phyloP scores from a whole-genome alignment of 1,140 invertebrate species.

The Drosophila pandora region DNA sequence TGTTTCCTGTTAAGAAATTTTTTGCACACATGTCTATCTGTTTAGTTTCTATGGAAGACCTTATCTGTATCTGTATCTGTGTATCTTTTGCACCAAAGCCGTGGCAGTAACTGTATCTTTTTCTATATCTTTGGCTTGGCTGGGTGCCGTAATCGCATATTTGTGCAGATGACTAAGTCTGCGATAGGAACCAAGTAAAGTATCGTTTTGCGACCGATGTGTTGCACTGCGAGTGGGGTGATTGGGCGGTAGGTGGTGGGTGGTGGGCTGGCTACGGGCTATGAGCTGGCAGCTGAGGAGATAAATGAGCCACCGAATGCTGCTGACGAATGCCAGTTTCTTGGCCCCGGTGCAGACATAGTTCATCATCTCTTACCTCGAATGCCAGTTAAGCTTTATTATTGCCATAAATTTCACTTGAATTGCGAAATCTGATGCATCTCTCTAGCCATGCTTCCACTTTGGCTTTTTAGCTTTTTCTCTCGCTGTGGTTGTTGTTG shows the following conservation, averaged over 20 bases:
- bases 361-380: slow-evolving; percentile 68
- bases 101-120: slow-evolving; percentile 6
- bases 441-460: slow-evolving; percentile 51
- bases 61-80: slow-evolving; percentile 23
- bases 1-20: too few relatives aligned
- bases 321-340: slow-evolving; percentile 40
- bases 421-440: slow-evolving; percentile 81
- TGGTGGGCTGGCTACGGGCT: neutral
- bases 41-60: too few relatives aligned
- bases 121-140: slow-evolving; percentile 18
- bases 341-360: slow-evolving; percentile 14
- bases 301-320: slow-evolving; percentile 38
- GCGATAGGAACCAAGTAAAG: slow-evolving; percentile 53
- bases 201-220: slow-evolving; percentile 12
- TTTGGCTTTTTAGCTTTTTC: slow-evolving; percentile 34
- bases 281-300: slow-evolving; percentile 13
- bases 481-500: slow-evolving; percentile 14
- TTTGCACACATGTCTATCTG: too few relatives aligned
- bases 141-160: slow-evolving; percentile 53
- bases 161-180: slow-evolving; percentile 73
- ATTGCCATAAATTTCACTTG: slow-evolving; percentile 80
- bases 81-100: slow-evolving; percentile 23
- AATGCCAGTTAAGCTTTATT: slow-evolving; percentile 79
- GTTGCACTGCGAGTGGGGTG: slow-evolving; percentile 7
- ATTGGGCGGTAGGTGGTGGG: neutral